These are phyloP conservation scores for Leistus spinibarbis DNA, from an alignment of 2,888 invertebrate genomes.

Conservation along the genomic window DNA sequence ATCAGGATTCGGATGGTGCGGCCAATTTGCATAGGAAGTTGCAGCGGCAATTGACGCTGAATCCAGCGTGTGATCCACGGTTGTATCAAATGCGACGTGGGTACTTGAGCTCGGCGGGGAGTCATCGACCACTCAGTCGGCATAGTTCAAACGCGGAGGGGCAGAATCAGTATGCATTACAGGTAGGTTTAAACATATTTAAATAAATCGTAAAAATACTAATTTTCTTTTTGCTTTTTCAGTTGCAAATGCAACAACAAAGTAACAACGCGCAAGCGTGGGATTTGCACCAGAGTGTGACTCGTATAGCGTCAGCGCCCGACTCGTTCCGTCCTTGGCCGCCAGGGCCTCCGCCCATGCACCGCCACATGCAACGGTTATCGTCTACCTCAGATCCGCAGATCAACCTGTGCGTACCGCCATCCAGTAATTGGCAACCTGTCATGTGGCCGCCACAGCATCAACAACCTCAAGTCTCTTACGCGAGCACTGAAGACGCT, in stretches of 20 bases:
- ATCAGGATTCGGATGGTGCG: slow-evolving; percentile 44
- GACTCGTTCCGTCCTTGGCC: slow-evolving; percentile 65
- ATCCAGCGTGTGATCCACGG: slow-evolving; percentile 79
- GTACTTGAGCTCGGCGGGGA: background rate
- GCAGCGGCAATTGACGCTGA: slow-evolving; percentile 80
- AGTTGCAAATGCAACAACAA: slow-evolving; percentile 28
- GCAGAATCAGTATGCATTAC: slow-evolving; percentile 30
- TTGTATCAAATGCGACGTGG: slow-evolving; percentile 49
- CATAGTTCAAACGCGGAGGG: slow-evolving; percentile 33
- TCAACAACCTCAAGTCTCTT: slow-evolving; percentile 21
- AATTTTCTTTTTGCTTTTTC: slow-evolving; percentile 1
- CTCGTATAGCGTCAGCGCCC: slow-evolving; percentile 77
- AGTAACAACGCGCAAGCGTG: slow-evolving; percentile 47
- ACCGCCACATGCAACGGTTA: slow-evolving; percentile 57
- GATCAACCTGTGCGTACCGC: slow-evolving; percentile 60
- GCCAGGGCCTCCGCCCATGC: slow-evolving; percentile 53
- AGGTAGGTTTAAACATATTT: background rate
- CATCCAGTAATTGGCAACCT: slow-evolving; percentile 45
- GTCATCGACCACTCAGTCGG: slow-evolving; percentile 26
- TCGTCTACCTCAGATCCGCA: slow-evolving; percentile 69
- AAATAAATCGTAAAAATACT: background rate
- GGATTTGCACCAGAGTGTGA: slow-evolving; percentile 65
- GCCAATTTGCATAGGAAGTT: slow-evolving; percentile 79
- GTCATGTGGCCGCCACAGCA: slow-evolving; percentile 52
- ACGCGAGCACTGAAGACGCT: slow-evolving; percentile 63